Evolutionary conservation across 2,888 invertebrate genomes (phyloP), one percentile per base, ranked within the genome.

Genomic region (Lordiphosa andalusiaca): DNA sequence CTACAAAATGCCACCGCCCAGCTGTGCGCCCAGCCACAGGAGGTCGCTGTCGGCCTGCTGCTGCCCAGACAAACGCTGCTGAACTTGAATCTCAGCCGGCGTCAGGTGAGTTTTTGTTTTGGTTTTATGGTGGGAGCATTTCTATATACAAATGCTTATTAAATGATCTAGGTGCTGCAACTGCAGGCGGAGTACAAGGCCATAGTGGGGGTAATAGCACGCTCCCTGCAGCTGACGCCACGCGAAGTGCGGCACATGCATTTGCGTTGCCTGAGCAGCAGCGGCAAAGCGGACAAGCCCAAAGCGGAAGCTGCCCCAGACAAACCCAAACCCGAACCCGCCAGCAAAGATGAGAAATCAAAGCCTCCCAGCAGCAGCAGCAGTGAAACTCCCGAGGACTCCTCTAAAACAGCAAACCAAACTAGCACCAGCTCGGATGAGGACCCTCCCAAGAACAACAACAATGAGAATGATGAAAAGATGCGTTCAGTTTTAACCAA

Each of bases 401-500:
- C 37, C 25, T 44, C 59, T 9, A 42, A 53, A 9, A 33, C 30
- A n/a, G 10, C 21, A 6, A 10, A 16, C 6, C n/a, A 40, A 40
- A 13, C 35, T 35, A 69, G 48, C 41, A 1, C 23, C 23, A 19
- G 19, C 3, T n/a, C 63, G 5, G n/a, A 51, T 16, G 69, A 67
- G 0, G 72, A 74, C n/a, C 44, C 78, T 10, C 30, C 30, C 30
- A 30, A 30, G 30, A 89, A 86, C 64, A 89, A 91, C 69, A 90
- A 91, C 63, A 92, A 93, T 48, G 93, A 94, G 53, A 92, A 93
- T 58, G 92, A 93, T 55, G 93, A 93, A 52, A 95, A 94, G 87
- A 88, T 95, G 67, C 92, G 93, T 0, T 93, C 95, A 0, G 88
- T 95, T 3, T 68, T 95, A 23, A 92, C 94, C 21, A 95, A 96